Evolutionary conservation across 2,888 invertebrate species (phyloP).

Genomic region (Microplitis manilae): DNA sequence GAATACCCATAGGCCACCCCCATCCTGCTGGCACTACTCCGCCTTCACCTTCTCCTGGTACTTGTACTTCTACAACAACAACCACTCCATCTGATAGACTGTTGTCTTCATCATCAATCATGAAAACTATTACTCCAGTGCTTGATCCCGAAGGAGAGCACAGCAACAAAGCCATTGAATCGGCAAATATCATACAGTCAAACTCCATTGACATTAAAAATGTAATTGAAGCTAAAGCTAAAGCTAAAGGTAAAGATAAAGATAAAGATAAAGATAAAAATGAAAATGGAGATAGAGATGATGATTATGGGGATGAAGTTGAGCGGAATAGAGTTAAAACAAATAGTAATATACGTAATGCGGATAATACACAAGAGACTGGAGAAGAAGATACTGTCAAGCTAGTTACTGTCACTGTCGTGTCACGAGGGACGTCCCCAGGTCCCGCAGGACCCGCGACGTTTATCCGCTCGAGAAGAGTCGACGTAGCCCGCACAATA

Average conservation of each 20-base stretch:
- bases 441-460: slow-evolving; percentile 78
- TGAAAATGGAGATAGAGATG: slow-evolving; percentile 44
- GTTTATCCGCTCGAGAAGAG: slow-evolving; percentile 78
- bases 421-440: slow-evolving; percentile 86
- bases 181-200: slow-evolving; percentile 16
- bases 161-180: slow-evolving; percentile 34
- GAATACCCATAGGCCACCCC: background rate
- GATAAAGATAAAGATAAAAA: slow-evolving; percentile 36
- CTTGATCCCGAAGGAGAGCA: slow-evolving; percentile 33
- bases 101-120: slow-evolving; percentile 14
- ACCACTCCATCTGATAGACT: background rate
- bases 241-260: slow-evolving; percentile 24
- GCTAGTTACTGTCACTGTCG: slow-evolving; percentile 75
- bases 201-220: slow-evolving; percentile 33
- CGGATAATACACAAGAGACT: no score
- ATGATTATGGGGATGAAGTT: slow-evolving; percentile 43
- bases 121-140: slow-evolving; percentile 25
- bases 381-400: slow-evolving; percentile 43
- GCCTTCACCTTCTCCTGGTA: background rate
- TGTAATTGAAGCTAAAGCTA: slow-evolving; percentile 28
- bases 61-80: slow-evolving; percentile 23
- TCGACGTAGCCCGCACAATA: slow-evolving; percentile 81
- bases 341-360: slow-evolving; percentile 21
- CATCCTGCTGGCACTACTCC: background rate
- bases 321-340: slow-evolving; percentile 42